These are phyloP conservation scores for Cataglyphis cursor DNA, from an alignment of 2,888 invertebrate genomes.

Conservation along the genomic window DNA sequence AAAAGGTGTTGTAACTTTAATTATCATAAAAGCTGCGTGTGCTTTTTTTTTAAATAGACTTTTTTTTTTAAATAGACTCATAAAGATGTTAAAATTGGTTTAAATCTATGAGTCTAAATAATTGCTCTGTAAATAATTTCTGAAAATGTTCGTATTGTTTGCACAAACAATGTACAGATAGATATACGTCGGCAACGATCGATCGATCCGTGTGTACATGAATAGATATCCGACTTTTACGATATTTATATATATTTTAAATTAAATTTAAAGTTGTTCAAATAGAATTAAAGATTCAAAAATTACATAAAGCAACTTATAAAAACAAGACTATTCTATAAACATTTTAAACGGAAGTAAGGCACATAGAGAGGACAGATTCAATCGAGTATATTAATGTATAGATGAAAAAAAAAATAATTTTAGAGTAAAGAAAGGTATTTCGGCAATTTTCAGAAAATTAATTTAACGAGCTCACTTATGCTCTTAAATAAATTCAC, in stretches of 20 bases:
- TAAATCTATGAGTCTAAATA: background rate
- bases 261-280: background rate
- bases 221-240: background rate
- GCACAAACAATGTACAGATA: background rate
- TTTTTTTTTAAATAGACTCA: background rate
- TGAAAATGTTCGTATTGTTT: background rate
- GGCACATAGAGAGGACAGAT: background rate
- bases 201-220: background rate
- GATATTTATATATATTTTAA: slow-evolving; percentile 6
- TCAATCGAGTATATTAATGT: background rate
- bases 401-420: background rate
- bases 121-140: background rate
- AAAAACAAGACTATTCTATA: background rate
- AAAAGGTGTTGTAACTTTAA: background rate
- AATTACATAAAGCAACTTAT: background rate
- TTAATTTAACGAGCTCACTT: background rate
- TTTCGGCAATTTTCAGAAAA: background rate
- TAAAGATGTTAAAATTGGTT: background rate
- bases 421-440: background rate
- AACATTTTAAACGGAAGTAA: background rate
- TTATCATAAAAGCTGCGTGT: background rate
- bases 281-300: background rate
- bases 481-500: background rate
- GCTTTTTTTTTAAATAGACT: background rate
- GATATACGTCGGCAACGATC: background rate